phyloP scores from a whole-genome alignment of 2,888 invertebrate species.

The Eumerus sabulonum region DNA sequence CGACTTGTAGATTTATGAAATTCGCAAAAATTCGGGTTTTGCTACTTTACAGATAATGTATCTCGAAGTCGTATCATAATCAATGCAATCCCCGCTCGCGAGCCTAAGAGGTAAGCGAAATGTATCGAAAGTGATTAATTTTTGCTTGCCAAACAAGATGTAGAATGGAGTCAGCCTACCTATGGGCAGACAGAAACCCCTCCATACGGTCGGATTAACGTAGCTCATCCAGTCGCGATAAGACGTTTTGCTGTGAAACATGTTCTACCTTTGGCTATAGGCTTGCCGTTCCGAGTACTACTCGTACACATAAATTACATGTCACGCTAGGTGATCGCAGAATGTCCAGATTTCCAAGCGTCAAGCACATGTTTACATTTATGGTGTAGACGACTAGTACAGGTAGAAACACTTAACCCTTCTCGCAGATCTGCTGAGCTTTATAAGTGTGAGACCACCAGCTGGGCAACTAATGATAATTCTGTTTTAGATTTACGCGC shows the following conservation, averaged over 20 bases:
- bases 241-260: slow-evolving; percentile 49
- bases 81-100: slow-evolving; percentile 43
- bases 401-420: neutral
- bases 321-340: slow-evolving; percentile 40
- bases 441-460: slow-evolving; percentile 53
- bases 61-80: slow-evolving; percentile 17
- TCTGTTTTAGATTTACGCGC: slow-evolving; percentile 9
- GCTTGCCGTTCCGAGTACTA: slow-evolving; percentile 32
- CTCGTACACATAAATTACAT: slow-evolving; percentile 50
- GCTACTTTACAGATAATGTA: slow-evolving; percentile 40
- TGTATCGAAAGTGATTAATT: slow-evolving; percentile 65
- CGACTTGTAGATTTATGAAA: neutral
- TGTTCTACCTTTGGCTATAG: slow-evolving; percentile 50
- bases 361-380: neutral
- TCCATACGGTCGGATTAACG: slow-evolving; percentile 33
- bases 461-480: slow-evolving; percentile 34
- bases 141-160: slow-evolving; percentile 67
- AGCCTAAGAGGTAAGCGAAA: slow-evolving; percentile 39
- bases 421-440: slow-evolving; percentile 7
- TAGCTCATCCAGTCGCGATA: slow-evolving; percentile 61
- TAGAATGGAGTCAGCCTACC: slow-evolving; percentile 58
- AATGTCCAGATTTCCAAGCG: slow-evolving; percentile 25
- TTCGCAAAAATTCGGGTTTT: too few relatives aligned
- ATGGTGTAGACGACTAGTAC: neutral
- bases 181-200: slow-evolving; percentile 35